Evolutionary conservation across 2,113 vertebrate species (phyloP).

Genomic region (Phaetusa simplex): DNA sequence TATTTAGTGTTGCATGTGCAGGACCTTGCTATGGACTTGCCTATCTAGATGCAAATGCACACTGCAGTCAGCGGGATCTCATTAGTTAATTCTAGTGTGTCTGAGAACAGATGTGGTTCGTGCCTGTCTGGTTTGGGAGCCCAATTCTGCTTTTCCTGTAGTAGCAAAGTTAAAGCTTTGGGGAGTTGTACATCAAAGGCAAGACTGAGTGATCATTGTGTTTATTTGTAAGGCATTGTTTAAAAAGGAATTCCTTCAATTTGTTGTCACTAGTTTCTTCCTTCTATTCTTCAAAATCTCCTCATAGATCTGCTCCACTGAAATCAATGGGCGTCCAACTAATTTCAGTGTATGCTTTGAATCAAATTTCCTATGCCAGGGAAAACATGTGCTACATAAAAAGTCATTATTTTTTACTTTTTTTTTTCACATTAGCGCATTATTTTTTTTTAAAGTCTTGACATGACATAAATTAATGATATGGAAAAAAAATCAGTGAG

Average conservation of each 20-base stretch:
- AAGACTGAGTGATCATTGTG: not conserved
- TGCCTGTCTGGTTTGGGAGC: not conserved
- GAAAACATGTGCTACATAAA: not conserved
- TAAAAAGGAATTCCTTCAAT: constrained; percentile 39
- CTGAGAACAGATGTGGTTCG: not conserved
- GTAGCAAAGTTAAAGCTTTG: not conserved
- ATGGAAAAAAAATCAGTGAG: not conserved
- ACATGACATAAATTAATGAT: not conserved
- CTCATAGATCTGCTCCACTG: not conserved
- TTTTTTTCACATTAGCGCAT: not conserved
- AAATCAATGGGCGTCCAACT: not conserved
- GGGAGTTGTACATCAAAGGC: constrained; percentile 47
- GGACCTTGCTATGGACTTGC: not conserved
- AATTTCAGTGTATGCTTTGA: constrained; percentile 3
- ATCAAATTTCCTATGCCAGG: constrained; percentile 3
- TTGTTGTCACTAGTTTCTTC: constrained; percentile 43
- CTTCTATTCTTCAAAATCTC: constrained; percentile 46
- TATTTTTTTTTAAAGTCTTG: not conserved
- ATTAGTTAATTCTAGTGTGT: not conserved
- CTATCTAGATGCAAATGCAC: not conserved
- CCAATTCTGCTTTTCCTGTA: constrained; percentile 13
- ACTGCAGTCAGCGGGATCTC: not conserved
- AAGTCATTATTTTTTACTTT: not conserved
- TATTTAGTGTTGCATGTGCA: fast-evolving
- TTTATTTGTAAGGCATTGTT: constrained; percentile 26